Percentiles rank a stretch among this genome's conserved stretches.
These are phyloP conservation scores for Triplophysa yarkandensis DNA, from an alignment of 2,797 vertebrate genomes.

Conservation along the genomic window DNA sequence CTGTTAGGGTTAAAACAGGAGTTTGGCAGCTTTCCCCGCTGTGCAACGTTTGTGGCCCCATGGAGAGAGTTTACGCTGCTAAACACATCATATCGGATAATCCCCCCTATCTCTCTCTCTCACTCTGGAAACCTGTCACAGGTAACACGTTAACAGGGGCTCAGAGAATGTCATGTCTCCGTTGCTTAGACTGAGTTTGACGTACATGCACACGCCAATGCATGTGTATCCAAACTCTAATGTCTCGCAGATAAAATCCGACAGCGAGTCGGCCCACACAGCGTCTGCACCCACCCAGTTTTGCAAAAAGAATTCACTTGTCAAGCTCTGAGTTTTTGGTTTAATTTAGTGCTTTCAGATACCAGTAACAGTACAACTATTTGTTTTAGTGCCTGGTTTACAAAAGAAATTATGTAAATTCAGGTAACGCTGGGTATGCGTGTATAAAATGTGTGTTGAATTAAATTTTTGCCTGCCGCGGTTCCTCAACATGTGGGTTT, in stretches of 20 bases:
- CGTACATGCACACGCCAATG: not conserved
- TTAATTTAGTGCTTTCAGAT: not conserved
- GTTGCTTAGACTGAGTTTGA: not conserved
- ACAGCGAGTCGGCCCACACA: not conserved
- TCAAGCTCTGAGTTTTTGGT: not conserved
- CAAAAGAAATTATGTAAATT: not conserved
- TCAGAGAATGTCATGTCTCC: not conserved
- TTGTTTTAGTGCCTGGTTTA: not conserved
- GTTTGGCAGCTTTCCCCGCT: constrained; percentile 15
- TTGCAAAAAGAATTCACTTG: not conserved
- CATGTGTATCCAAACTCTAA: not conserved
- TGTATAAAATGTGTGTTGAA: not conserved
- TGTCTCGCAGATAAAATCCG: not conserved
- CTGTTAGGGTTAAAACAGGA: constrained; percentile 32
- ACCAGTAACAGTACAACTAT: not conserved
- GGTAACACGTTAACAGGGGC: constrained; percentile 16
- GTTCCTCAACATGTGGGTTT: not conserved
- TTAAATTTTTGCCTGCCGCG: not conserved
- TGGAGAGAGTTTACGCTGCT: constrained; percentile 37
- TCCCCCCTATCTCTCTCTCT: constrained; percentile 5
- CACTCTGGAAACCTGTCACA: constrained; percentile 1
- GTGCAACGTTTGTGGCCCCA: not conserved
- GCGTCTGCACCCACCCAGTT: not conserved
- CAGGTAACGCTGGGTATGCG: not conserved
- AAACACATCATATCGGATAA: constrained; percentile 32